These are phyloP conservation scores for Chrysolina americana DNA, from an alignment of 2,888 invertebrate genomes.

Conservation along the genomic window DNA sequence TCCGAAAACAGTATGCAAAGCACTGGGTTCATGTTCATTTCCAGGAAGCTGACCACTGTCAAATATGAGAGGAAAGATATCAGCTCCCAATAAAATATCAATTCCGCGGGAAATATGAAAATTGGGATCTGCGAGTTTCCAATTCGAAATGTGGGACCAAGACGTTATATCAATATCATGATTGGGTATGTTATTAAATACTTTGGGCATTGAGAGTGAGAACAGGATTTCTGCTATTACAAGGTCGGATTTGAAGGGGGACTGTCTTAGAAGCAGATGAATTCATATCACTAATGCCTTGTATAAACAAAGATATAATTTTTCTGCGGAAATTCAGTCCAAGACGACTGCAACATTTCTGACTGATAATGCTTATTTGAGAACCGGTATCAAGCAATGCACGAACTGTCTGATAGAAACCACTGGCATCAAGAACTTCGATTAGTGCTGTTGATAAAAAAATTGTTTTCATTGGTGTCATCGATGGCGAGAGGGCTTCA, in stretches of 20 bases:
- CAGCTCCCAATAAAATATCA: conserved; percentile 3
- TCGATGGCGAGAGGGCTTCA: background rate
- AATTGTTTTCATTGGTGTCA: background rate
- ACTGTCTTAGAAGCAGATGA: background rate
- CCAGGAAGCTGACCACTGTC: background rate
- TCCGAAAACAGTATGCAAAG: background rate
- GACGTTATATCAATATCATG: background rate
- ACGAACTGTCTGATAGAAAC: background rate
- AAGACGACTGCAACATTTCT: background rate
- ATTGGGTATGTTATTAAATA: conserved; percentile 1
- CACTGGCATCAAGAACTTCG: background rate
- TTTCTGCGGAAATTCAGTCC: background rate
- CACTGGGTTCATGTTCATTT: conserved; percentile 4
- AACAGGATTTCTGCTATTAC: background rate
- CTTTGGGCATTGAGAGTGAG: background rate
- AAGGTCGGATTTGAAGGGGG: background rate
- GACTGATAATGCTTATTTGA: background rate
- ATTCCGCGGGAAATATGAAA: background rate
- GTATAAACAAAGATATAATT: background rate
- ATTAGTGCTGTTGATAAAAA: background rate
- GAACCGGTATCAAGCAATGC: background rate
- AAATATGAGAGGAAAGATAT: background rate
- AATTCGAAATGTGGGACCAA: background rate
- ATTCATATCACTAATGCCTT: background rate
- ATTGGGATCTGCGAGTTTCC: background rate